A percentile compares a stretch with the other conserved stretches of the same genome.
These are phyloP conservation scores for Caenorhabditis sp. DNA, from an alignment of 2,888 invertebrate genomes.

Conservation along the genomic window DNA sequence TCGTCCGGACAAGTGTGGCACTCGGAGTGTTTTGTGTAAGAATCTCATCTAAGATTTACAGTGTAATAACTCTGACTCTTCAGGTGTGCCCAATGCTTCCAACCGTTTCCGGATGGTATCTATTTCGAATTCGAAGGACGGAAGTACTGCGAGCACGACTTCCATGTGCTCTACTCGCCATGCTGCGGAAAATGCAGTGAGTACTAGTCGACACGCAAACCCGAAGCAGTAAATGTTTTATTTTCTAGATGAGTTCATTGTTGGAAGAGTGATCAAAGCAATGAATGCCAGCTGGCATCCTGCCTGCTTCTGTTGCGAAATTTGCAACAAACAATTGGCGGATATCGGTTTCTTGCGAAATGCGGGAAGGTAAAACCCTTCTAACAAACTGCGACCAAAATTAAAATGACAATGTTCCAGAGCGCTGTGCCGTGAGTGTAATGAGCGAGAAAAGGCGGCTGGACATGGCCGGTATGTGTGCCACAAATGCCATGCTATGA, in stretches of 20 bases:
- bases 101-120: slow-evolving; percentile 96
- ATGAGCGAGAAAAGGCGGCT: slow-evolving; percentile 95
- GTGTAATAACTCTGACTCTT: slow-evolving; percentile 57
- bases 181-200: slow-evolving; percentile 90
- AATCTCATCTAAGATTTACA: neutral
- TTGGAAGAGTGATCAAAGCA: slow-evolving; percentile 98
- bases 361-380: slow-evolving; percentile 86
- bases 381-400: neutral
- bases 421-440: slow-evolving; percentile 95
- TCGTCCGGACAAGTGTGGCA: slow-evolving; percentile 99
- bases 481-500: slow-evolving; percentile 86
- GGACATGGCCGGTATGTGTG: slow-evolving; percentile 94
- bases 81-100: slow-evolving; percentile 98
- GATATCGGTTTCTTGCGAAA: slow-evolving; percentile 94
- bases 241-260: slow-evolving; percentile 90
- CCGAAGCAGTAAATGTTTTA: slow-evolving; percentile 43
- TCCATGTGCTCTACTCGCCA: slow-evolving; percentile 96
- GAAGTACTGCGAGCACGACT: slow-evolving; percentile 99
- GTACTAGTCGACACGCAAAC: slow-evolving; percentile 72
- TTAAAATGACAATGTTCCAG: slow-evolving; percentile 82
- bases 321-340: slow-evolving; percentile 93
- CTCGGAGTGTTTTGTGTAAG: slow-evolving; percentile 97
- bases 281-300: slow-evolving; percentile 99
- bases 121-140: slow-evolving; percentile 99
- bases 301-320: slow-evolving; percentile 95